Evolutionary conservation across 2,888 invertebrate species (phyloP).

Genomic region (Boloria selene): DNA sequence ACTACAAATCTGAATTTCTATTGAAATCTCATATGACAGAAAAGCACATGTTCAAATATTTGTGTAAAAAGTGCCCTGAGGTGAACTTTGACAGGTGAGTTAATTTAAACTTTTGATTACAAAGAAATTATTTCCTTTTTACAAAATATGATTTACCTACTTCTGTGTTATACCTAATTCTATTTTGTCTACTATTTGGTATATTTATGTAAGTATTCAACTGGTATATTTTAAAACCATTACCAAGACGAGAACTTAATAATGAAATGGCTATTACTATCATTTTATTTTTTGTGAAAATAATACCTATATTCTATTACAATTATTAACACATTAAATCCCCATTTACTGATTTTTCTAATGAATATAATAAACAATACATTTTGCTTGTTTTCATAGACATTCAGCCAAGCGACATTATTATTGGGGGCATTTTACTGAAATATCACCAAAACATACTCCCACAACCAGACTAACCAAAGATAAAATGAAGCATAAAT

Average conservation of each 20-base stretch:
- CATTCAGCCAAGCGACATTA: constrained; percentile 29
- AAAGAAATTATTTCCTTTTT: no score
- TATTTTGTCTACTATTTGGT: no score
- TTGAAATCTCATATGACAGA: constrained; percentile 68
- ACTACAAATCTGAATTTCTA: constrained; percentile 70
- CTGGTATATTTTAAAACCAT: no score
- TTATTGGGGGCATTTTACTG: constrained; percentile 28
- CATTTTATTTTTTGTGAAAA: no score
- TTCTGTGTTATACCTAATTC: background rate
- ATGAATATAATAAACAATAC: no score
- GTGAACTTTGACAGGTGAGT: constrained; percentile 70
- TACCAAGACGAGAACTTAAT: no score
- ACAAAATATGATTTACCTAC: background rate
- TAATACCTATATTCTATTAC: no score
- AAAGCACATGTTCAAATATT: constrained; percentile 74
- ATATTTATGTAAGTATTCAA: no score
- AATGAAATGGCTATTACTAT: no score
- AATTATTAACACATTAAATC: no score
- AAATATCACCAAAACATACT: constrained; percentile 21
- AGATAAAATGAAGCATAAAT: constrained; percentile 20
- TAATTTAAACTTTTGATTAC: background rate
- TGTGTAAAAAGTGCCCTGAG: constrained; percentile 73
- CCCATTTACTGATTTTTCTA: no score
- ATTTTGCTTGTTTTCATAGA: constrained; percentile 2
- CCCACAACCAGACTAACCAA: constrained; percentile 16